Percentiles rank a stretch among this genome's conserved stretches.
Conservation (phyloP, 2,797 vertebrate species). For the Sebastes variabilis region DNA sequence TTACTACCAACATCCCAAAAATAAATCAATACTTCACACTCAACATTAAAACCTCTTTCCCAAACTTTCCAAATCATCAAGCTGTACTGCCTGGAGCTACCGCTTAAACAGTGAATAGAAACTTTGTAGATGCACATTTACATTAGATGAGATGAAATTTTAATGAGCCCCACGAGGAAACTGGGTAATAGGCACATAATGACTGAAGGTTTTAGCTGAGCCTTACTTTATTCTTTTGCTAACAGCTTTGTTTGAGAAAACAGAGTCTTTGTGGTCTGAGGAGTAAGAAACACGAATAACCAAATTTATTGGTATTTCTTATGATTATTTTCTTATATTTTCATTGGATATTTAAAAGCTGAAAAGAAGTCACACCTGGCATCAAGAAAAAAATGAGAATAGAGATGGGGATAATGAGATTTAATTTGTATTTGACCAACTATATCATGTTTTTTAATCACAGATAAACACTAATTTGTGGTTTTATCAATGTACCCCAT, state of each 20-base stretch:
- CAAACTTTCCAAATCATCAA: conserved; percentile 4
- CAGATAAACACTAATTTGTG: neutral
- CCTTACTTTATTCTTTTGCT: neutral
- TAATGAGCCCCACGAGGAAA: conserved; percentile 41
- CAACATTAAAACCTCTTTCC: neutral
- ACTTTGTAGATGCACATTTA: conserved; percentile 31
- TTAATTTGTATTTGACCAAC: neutral
- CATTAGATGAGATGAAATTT: conserved; percentile 32
- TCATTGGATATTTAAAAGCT: neutral
- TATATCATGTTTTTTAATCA: neutral
- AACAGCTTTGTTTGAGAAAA: neutral
- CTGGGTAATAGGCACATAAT: conserved; percentile 19
- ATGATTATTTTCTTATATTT: neutral
- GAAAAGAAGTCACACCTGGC: neutral
- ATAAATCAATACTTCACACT: neutral
- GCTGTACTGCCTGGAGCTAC: conserved; percentile 7
- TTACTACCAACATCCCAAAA: neutral
- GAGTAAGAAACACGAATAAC: neutral
- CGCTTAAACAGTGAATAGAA: conserved; percentile 12
- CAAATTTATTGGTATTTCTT: neutral
- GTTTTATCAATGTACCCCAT: neutral
- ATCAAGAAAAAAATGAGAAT: neutral
- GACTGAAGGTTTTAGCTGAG: conserved; percentile 24
- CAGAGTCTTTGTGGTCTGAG: neutral
- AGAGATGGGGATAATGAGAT: neutral